Conservation (phyloP, 2,113 vertebrate species). For the Osmerus eperlanus region DNA sequence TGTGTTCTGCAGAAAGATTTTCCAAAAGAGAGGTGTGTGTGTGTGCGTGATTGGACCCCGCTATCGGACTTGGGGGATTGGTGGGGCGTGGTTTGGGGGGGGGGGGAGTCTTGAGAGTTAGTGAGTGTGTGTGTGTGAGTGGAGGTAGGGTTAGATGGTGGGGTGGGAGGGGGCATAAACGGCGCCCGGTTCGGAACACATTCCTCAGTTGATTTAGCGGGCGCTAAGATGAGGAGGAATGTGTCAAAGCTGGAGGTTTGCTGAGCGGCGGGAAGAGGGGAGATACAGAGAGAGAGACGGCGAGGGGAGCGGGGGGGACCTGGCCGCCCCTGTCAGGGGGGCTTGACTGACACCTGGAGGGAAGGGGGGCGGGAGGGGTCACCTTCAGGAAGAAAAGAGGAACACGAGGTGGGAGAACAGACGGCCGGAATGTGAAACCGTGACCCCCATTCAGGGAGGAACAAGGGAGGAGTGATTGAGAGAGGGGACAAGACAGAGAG, state of each 20-base stretch:
- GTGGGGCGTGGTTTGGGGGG: too few relatives aligned
- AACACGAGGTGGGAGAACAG: background rate
- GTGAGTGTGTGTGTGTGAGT: conserved; percentile 14
- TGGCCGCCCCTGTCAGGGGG: background rate
- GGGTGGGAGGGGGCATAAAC: conserved; percentile 11
- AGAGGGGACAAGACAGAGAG: conserved; percentile 21
- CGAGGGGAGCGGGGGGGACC: conserved; percentile 8
- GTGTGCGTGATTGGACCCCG: too few relatives aligned
- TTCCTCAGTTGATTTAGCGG: conserved; percentile 74
- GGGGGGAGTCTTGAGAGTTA: background rate
- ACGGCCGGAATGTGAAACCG: background rate
- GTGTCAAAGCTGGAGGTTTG: conserved; percentile 66
- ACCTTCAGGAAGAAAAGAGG: background rate
- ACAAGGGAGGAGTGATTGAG: conserved; percentile 24
- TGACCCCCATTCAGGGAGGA: too few relatives aligned
- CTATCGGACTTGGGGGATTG: too few relatives aligned
- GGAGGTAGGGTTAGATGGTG: background rate
- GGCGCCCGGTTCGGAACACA: conserved; percentile 50
- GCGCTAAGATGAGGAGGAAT: conserved; percentile 74
- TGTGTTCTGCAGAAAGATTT: too few relatives aligned
- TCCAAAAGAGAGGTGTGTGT: too few relatives aligned
- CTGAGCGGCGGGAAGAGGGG: conserved; percentile 28
- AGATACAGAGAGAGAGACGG: background rate
- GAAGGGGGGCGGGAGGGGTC: conserved; percentile 5
- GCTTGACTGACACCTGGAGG: background rate